A percentile compares a stretch with the other conserved stretches of the same genome.
These are phyloP conservation scores for Orthosia incerta DNA, from an alignment of 2,888 invertebrate genomes.

Conservation along the genomic window DNA sequence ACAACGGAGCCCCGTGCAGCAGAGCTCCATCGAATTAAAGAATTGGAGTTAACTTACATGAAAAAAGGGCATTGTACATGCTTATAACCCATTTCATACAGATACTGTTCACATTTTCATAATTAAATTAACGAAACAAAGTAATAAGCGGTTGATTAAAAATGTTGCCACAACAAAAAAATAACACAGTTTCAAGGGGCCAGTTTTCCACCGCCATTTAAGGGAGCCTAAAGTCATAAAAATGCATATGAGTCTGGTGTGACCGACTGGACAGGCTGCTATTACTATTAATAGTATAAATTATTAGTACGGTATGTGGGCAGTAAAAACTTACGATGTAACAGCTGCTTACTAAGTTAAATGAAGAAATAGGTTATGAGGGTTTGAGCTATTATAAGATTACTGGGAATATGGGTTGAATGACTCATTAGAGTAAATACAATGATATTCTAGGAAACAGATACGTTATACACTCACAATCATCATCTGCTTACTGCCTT, in stretches of 20 bases:
- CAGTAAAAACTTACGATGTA: slow-evolving; percentile 35
- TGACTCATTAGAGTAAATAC: too few relatives aligned
- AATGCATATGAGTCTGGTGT: slow-evolving; percentile 44
- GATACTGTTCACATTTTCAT: too few relatives aligned
- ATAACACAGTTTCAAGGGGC: slow-evolving; percentile 11
- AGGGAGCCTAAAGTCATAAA: slow-evolving; percentile 36
- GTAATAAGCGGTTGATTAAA: not conserved
- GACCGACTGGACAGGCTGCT: not conserved
- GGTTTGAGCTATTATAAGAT: not conserved
- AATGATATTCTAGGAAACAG: too few relatives aligned
- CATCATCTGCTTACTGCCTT: too few relatives aligned
- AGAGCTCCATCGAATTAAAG: too few relatives aligned
- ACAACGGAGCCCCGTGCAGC: too few relatives aligned
- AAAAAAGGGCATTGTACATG: too few relatives aligned
- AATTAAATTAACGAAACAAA: too few relatives aligned
- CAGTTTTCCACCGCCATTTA: slow-evolving; percentile 23
- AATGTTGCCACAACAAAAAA: slow-evolving; percentile 13
- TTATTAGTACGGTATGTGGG: slow-evolving; percentile 31
- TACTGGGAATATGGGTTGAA: not conserved
- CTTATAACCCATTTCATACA: too few relatives aligned
- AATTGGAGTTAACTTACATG: too few relatives aligned
- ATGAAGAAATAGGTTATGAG: slow-evolving; percentile 37
- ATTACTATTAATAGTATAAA: slow-evolving; percentile 34
- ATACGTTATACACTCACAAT: too few relatives aligned
- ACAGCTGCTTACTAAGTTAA: slow-evolving; percentile 5